Conservation (phyloP, 2,888 invertebrate species). For the Plagodis dolabraria region DNA sequence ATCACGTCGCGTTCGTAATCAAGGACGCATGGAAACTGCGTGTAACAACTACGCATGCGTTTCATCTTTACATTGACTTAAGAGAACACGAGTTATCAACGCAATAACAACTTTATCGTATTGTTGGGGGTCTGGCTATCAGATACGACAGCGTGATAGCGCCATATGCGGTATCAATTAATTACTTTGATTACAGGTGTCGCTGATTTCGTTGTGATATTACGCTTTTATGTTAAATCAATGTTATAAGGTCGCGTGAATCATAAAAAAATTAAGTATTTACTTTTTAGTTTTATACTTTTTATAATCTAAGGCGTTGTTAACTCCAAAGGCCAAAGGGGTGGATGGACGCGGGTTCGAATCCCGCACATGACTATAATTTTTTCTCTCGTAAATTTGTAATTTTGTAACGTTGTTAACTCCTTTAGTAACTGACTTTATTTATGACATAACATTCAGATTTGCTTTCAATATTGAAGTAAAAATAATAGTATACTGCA, state of each 20-base stretch:
- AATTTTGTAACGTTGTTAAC: not conserved
- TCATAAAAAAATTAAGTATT: too few relatives aligned
- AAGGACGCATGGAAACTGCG: constrained; percentile 6
- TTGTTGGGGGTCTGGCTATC: constrained; percentile 35
- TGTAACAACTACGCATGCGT: constrained; percentile 2
- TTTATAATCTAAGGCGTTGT: too few relatives aligned
- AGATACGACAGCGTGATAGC: constrained; percentile 21
- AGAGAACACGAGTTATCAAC: constrained; percentile 15
- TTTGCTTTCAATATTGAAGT: too few relatives aligned
- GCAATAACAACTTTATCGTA: constrained; percentile 32
- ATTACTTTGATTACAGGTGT: constrained; percentile 21
- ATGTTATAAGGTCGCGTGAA: constrained; percentile 7
- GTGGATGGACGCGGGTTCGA: too few relatives aligned
- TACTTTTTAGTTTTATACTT: too few relatives aligned
- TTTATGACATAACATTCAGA: too few relatives aligned
- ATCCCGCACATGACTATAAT: too few relatives aligned
- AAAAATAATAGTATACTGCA: too few relatives aligned
- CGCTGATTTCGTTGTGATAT: constrained; percentile 8
- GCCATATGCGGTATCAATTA: constrained; percentile 5
- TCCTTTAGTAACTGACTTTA: not conserved
- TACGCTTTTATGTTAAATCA: constrained; percentile 14
- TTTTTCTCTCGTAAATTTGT: too few relatives aligned
- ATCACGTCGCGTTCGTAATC: not conserved
- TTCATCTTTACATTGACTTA: constrained; percentile 1
- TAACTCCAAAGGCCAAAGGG: too few relatives aligned